Base-by-base conservation (phyloP, 2,113 vertebrate species). In the Lampris incognitus region DNA sequence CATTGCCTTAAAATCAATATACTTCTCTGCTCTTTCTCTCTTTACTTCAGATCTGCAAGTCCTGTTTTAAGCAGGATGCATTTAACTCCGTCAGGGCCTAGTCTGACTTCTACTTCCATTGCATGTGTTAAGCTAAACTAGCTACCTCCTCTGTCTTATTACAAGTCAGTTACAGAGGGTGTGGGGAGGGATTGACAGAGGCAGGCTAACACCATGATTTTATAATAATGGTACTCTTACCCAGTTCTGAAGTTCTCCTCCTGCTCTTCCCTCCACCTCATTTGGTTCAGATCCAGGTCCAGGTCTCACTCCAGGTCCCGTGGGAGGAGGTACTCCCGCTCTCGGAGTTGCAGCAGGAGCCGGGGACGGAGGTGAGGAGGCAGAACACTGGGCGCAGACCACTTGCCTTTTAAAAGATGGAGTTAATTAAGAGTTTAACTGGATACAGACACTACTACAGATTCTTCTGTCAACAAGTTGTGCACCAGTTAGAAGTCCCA, bases 291-390 rank as follows among this genome's bases (percentile, higher is more conserved):
- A 94, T 96, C 95, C 90, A 90, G 95, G 9, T 96, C 95, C 9
- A 87, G 95, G 57, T 96, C 96, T 59, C 94, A 94, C 69, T 96
- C 95, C 2, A 91, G 94, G 68, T 96, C 96, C 81, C 89, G 94
- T 37, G 95, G 95, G 65, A 94, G 95, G 60, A 85, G 95, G 58
- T 95, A 95, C 44, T 94, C 95, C 55, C 94, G 95, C 44, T 96
- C 95, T 56, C 92, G 93, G 49, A 96, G 95, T 66, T 93, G 92
- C 49, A 96, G 96, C 78, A 91, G 95, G 52, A 96, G 96, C 87
- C 92, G 95, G 63, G 95, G 94, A 78, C 94, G 95, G 88, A 95
- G 95, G 96, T 96, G 4, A 79, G 93, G 54, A n/a, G 44, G 5
- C 57, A 36, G 13, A 9, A 9, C 37, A 49, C 48, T 1, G 49